These are phyloP conservation scores for Xestia c-nigrum DNA, from an alignment of 2,888 invertebrate genomes.

Conservation along the genomic window DNA sequence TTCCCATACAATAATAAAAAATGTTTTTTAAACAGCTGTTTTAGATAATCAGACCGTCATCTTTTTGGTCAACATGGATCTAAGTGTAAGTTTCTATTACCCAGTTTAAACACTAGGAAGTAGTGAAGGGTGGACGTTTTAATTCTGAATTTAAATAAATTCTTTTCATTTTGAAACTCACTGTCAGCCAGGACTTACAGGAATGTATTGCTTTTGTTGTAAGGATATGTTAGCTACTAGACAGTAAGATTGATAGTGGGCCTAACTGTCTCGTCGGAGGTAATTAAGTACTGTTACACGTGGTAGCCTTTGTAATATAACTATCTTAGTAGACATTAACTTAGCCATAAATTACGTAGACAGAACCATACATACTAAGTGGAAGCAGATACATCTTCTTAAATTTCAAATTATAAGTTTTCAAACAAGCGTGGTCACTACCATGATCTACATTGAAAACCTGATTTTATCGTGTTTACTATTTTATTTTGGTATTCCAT, in stretches of 20 bases:
- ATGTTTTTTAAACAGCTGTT: too few relatives aligned
- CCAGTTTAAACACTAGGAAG: background rate
- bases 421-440: too few relatives aligned
- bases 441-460: too few relatives aligned
- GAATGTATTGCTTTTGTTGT: slow-evolving; percentile 1
- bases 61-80: too few relatives aligned
- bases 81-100: too few relatives aligned
- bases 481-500: too few relatives aligned
- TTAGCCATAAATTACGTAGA: background rate
- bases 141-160: background rate
- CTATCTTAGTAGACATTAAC: background rate
- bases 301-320: slow-evolving; percentile 7
- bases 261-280: slow-evolving; percentile 1
- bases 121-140: background rate
- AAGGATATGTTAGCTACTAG: background rate
- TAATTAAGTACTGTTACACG: slow-evolving; percentile 34
- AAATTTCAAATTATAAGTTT: too few relatives aligned
- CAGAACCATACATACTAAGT: background rate
- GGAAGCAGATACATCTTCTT: background rate
- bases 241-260: slow-evolving; percentile 36
- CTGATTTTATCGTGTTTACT: too few relatives aligned
- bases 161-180: background rate
- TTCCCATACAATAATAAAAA: too few relatives aligned
- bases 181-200: background rate
- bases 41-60: too few relatives aligned